Evolutionary conservation across 1,140 invertebrate genomes (phyloP), one percentile per base, ranked within the genome.

Genomic region (Diorhabda sublineata): DNA sequence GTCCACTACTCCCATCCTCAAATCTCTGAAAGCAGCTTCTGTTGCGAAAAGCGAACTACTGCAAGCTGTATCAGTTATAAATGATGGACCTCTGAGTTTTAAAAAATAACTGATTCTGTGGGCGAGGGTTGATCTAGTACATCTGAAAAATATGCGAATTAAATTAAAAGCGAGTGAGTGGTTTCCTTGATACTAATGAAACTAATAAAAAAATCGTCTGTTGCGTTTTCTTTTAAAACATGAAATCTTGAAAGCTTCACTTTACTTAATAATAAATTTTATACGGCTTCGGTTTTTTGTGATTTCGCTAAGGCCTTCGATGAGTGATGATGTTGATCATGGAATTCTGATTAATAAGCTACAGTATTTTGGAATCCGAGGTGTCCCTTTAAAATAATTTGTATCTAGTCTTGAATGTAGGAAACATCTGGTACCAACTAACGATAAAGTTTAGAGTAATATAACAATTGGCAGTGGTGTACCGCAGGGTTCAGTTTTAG

Each of bases 71-170:
- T 98, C 96, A 2, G 96, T 84, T 4, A 90, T 83, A 80, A 91
- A 92, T 62, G 93, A 95, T 0, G 94, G 94, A 45, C 90, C 91
- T 69, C 85, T 86, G 0, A 88, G 76, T 62, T 90, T 89, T 6
- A 92, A 75, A 80, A 85, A 88, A 69, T 91, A 91, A 0, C 94
- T 97, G 45, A 98, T 87, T 64, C 95, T 86, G 78, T 97, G 96
- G 1, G 94, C 91, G 80, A 98, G 87, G 94, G 98, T 97, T 5
- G 93, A 92, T 67, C 93, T 87, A 73, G 89, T 90, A 82, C 94
- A 96, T 45, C 88, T 88, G n/a, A 78, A 67, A 69, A 64, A 61
- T 58, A 70, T 60, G 26, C 26, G 26, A 26, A 26, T 26, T 26
- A 60, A 9, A 42, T 56, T 11, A 56, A 5, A 58, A 58, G 4